Percentiles rank a stretch among this genome's conserved stretches.
Evolutionary conservation across 2,888 invertebrate species (phyloP).

Genomic region (Parnassius orleans): DNA sequence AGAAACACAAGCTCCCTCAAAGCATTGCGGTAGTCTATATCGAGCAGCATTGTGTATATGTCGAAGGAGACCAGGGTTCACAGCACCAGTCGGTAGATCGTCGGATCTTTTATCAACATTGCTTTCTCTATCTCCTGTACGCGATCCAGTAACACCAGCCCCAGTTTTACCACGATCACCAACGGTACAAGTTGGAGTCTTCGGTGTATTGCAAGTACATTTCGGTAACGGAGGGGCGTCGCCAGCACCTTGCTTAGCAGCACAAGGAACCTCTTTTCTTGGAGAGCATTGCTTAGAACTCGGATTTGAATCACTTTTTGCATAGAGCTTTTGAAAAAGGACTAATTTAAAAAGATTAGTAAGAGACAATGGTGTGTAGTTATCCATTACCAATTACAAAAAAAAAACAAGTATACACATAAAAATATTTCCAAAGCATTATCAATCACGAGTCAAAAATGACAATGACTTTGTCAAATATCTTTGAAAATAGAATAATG

Average conservation of each 20-base stretch:
- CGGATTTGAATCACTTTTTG: constrained; percentile 50
- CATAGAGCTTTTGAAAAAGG: constrained; percentile 59
- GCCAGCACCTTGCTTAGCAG: constrained; percentile 34
- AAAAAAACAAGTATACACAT: constrained; percentile 10
- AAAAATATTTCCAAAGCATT: constrained; percentile 18
- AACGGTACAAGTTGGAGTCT: constrained; percentile 40
- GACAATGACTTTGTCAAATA: constrained; percentile 9
- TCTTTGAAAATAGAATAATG: constrained; percentile 16
- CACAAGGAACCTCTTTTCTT: constrained; percentile 33
- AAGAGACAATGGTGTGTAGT: constrained; percentile 40
- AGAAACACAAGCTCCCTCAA: constrained; percentile 67
- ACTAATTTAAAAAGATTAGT: constrained; percentile 54
- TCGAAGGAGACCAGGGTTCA: constrained; percentile 64
- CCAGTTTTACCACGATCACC: constrained; percentile 69
- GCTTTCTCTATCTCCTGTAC: constrained; percentile 45
- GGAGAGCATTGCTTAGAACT: constrained; percentile 43
- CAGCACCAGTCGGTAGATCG: constrained; percentile 53
- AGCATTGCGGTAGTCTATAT: constrained; percentile 70
- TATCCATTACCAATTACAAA: constrained; percentile 33
- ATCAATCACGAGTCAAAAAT: constrained; percentile 19
- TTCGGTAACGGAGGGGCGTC: constrained; percentile 44
- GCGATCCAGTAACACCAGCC: constrained; percentile 69
- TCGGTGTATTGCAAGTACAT: constrained; percentile 40
- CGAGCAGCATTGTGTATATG: constrained; percentile 71
- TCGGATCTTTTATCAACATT: constrained; percentile 38